Base-by-base conservation (phyloP, 2,113 vertebrate genomes). In the Hypanus sabinus region DNA sequence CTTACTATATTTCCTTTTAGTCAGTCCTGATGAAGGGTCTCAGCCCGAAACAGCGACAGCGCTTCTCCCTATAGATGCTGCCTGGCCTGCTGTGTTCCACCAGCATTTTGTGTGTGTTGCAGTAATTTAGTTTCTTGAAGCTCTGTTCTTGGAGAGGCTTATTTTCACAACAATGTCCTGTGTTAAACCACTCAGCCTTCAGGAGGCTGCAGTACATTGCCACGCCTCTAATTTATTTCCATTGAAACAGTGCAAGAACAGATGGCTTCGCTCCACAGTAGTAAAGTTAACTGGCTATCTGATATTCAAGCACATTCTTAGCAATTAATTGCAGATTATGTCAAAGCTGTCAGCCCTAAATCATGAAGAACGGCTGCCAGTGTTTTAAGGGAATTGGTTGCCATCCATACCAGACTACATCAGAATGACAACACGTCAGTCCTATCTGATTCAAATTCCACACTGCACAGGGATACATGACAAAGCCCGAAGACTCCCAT, bases 281-380 rank as follows among this genome's bases (percentile, higher is more conserved):
- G 14, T 16, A 65, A 12, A 62, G 85, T 30, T 18, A 62, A 30
- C 60, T 65, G 85, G 85, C 30, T 65, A 62, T 65, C 85, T 65
- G 85, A 33, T 57, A 88, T 62, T 88, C 85, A n/a, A 65, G 18
- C 85, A 30, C 85, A 62, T 87, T 88, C 12, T 33, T 27, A 33
- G 85, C 14, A 88, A 65, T 88, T 88, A 65, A 88, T 88, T 60
- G 65, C 85, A 88, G 85, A 33, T 88, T 65, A 88, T 65, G 16
- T 88, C 85, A 88, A 65, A 0, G n/a, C 85, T 14, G 11, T 65
- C 85, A 88, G 14, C 85, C 60, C 60, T 65, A 62, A 88, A 33
- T 88, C 33, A 33, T 20, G 60, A 88, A 30, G n/a, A 65, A 62
- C 11, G 14, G 30, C 85, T 88, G 85, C 85, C 57, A 65, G 62